These are phyloP conservation scores for Casuarius casuarius DNA, from an alignment of 2,113 vertebrate species.

Conservation along the genomic window DNA sequence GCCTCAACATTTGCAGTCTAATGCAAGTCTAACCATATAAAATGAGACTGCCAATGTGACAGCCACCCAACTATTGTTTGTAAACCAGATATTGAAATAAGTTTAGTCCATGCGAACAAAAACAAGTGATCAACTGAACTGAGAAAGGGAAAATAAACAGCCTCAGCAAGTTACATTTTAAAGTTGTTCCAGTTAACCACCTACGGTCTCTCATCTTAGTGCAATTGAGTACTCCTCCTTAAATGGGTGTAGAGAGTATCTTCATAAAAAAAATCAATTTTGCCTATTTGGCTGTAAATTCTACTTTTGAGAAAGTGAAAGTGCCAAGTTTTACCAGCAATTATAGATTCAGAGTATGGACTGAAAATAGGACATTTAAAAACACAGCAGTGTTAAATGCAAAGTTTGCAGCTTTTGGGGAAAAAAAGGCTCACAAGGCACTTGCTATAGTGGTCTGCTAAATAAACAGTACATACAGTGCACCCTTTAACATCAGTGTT, in stretches of 20 bases:
- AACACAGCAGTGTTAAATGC: neutral
- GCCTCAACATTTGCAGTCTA: neutral
- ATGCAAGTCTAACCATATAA: neutral
- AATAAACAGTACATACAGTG: neutral
- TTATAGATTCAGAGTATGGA: neutral
- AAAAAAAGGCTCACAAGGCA: slow-evolving; percentile 62
- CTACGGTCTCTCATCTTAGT: neutral
- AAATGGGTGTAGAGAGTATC: neutral
- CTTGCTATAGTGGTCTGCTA: slow-evolving; percentile 57
- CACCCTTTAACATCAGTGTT: slow-evolving; percentile 9
- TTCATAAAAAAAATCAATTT: neutral
- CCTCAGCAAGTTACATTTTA: neutral
- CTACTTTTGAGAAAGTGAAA: slow-evolving; percentile 6
- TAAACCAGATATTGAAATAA: neutral
- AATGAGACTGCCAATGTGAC: neutral
- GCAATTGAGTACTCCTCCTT: neutral
- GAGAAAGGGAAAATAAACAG: neutral
- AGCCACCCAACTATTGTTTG: neutral
- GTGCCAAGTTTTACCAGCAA: neutral
- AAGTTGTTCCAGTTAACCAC: neutral
- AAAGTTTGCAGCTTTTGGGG: neutral
- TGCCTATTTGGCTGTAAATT: neutral
- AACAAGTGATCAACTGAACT: neutral
- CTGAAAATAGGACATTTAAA: neutral
- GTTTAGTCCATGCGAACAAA: neutral